Evolutionary conservation across 2,797 vertebrate genomes (phyloP).

Genomic region (Phataginus tricuspis): DNA sequence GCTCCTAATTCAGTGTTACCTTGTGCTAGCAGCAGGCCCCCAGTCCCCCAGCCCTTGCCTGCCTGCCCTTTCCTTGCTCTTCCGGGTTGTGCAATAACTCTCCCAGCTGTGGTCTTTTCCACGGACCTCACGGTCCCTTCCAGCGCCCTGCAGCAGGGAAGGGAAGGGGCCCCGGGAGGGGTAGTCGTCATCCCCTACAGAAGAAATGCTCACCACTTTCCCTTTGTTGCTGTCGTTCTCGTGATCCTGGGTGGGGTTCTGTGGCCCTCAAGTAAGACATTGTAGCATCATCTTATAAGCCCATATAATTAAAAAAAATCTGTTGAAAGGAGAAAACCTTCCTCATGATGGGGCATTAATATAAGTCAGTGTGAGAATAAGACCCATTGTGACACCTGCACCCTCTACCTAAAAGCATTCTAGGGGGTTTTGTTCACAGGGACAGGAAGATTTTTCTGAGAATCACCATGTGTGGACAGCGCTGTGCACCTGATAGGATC

Average conservation of each 20-base stretch:
- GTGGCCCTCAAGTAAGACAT: conserved; percentile 68
- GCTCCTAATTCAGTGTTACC: background rate
- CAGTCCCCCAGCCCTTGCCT: background rate
- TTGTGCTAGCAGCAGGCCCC: background rate
- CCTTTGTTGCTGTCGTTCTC: conserved; percentile 24
- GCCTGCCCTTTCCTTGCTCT: conserved; percentile 42
- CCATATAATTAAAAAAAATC: background rate
- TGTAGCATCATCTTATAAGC: conserved; percentile 76
- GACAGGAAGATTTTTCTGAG: background rate
- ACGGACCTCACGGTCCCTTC: conserved; percentile 35
- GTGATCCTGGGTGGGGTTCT: conserved; percentile 20
- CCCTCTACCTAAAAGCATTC: background rate
- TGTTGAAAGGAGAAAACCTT: conserved; percentile 64
- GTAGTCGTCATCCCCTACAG: conserved; percentile 29
- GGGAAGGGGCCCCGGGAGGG: background rate
- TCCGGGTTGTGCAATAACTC: conserved; percentile 80
- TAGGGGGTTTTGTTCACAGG: background rate
- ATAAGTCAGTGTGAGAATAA: background rate
- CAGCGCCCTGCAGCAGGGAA: background rate
- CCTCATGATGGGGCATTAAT: conserved; percentile 78
- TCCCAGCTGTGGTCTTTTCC: conserved; percentile 54
- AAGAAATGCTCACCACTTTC: conserved; percentile 23
- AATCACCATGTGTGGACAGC: background rate
- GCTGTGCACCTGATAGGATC: background rate
- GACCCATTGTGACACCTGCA: background rate